Conservation (phyloP, 2,888 invertebrate genomes). For the Griposia aprilina region DNA sequence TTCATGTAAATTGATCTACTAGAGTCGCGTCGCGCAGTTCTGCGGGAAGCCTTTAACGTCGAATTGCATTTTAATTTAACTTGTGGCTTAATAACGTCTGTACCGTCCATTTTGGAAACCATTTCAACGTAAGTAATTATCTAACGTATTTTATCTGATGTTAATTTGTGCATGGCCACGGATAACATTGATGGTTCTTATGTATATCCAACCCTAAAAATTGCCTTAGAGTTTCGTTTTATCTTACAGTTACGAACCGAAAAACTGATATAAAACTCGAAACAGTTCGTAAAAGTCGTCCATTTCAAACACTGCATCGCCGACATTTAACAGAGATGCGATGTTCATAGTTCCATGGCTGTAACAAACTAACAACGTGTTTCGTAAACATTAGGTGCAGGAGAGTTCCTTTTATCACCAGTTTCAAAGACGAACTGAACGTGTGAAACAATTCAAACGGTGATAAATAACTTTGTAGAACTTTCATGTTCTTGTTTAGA, state of each 20-base stretch:
- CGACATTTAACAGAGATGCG: constrained; percentile 37
- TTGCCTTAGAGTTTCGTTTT: background rate
- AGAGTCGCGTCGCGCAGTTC: too few species aligned
- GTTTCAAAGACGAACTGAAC: constrained; percentile 49
- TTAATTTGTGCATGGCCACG: background rate
- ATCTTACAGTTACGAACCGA: background rate
- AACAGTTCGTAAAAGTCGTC: constrained; percentile 22
- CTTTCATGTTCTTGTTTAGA: constrained; percentile 11
- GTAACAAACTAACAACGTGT: constrained; percentile 47
- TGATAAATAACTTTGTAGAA: constrained; percentile 34
- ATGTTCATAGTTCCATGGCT: constrained; percentile 20
- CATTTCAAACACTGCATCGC: constrained; percentile 16
- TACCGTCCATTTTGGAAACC: background rate
- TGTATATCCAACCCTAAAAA: background rate
- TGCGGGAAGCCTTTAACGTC: background rate
- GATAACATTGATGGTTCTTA: background rate
- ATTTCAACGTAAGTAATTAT: background rate
- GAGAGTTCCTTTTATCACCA: constrained; percentile 54
- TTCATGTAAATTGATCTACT: too few species aligned
- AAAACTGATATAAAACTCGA: constrained; percentile 18
- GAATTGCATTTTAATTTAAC: constrained; percentile 1
- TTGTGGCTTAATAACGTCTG: background rate
- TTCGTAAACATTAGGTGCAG: constrained; percentile 57
- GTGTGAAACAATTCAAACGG: constrained; percentile 28
- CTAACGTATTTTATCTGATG: background rate